Evolutionary conservation across 2,888 invertebrate genomes (phyloP), one percentile per base, ranked within the genome.

Genomic region (Dione juno): DNA sequence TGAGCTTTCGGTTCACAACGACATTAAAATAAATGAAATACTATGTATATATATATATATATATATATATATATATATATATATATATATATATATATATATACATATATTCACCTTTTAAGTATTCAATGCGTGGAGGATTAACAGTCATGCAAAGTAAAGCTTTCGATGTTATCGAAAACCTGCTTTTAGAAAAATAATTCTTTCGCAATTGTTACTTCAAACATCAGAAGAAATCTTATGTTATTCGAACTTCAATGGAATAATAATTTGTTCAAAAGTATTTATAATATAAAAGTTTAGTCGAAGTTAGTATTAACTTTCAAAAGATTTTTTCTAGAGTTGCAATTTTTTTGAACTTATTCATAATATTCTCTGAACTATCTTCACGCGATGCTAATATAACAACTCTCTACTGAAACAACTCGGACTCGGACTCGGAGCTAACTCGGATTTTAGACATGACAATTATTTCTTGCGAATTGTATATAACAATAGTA

Each of bases 91-190:
- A 21, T 3, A 21, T 58, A 58, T 13, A 41, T 0, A 58, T 6
- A 10, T 1, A 7, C 10, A 16, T 16, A 41, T 43, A 37, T 48
- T 0, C 16, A 59, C 41, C 16, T 45, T 58, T 5, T 43, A 19
- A 59, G 16, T 21, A 21, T 59, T 43, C 21, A 21, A 28, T 41
- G 41, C 28, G 41, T 61, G n/a, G n/a, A 45, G 43, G 16, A 45
- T 61, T 45, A 61, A 43, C 45, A 45, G 61, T 61, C 61, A 61
- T n/a, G 35, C 28, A 45, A 61, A 61, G 45, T 35, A 61, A 61
- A 45, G 61, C 61, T 61, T 45, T 45, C 28, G 45, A 28, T 35
- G n/a, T 61, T 61, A 45, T 45, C 16, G 61, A 45, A 45, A 28
- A 61, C 10, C 43, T 61, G 61, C 45, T 35, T 61, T 61, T 61